A percentile compares a stretch with the other conserved stretches of the same genome.
phyloP scores from a whole-genome alignment of 2,113 vertebrate species.

The Ceyx melanurus region DNA sequence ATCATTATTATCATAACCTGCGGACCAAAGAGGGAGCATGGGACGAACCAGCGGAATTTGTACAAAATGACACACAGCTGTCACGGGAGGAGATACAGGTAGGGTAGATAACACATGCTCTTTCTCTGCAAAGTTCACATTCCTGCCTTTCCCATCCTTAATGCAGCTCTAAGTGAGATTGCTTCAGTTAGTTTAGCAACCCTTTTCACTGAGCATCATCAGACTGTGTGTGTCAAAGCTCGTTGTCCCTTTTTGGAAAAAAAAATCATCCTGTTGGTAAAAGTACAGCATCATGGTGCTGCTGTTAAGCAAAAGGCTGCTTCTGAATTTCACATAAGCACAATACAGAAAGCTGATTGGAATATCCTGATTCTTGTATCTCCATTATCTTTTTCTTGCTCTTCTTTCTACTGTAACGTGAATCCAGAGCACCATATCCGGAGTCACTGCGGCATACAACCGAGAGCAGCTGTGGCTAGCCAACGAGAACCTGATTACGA shows the following conservation, averaged over 20 bases:
- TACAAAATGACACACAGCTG: conserved; percentile 87
- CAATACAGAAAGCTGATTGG: not conserved
- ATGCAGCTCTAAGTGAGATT: not conserved
- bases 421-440: conserved; percentile 85
- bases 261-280: not conserved
- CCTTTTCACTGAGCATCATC: not conserved
- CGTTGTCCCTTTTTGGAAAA: not conserved
- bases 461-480: conserved; percentile 97
- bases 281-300: not conserved
- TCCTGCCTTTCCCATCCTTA: not conserved
- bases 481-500: conserved; percentile 89
- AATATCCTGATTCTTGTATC: not conserved
- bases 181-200: not conserved
- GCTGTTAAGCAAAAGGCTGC: not conserved
- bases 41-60: conserved; percentile 86
- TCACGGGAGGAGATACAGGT: conserved; percentile 97
- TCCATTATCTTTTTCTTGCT: not conserved
- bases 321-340: not conserved
- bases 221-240: not conserved
- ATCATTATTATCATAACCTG: conserved; percentile 93
- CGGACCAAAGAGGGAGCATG: conserved; percentile 84
- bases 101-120: not conserved
- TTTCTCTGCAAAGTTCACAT: not conserved
- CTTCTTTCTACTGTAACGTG: not conserved
- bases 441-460: conserved; percentile 93